These are phyloP conservation scores for Phengaris alcon DNA, from an alignment of 2,888 invertebrate species.

Conservation along the genomic window DNA sequence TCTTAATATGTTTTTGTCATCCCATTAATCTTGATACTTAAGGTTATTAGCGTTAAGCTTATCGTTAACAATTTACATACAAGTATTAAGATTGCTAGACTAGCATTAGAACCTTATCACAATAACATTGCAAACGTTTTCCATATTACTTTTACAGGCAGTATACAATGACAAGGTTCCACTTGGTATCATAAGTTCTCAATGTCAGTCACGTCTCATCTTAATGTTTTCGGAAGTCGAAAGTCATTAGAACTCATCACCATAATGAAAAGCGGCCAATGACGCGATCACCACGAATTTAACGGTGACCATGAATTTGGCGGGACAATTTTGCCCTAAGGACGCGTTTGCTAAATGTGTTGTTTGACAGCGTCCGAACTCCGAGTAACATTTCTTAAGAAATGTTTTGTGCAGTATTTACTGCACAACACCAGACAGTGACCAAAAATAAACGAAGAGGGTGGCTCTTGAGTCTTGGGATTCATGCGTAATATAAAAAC, in stretches of 20 bases:
- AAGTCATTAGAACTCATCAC: constrained; percentile 15
- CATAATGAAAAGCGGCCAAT: constrained; percentile 20
- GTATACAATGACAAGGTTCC: background rate
- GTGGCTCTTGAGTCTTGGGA: too few species aligned
- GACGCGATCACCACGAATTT: constrained; percentile 15
- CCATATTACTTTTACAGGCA: background rate
- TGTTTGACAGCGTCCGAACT: too few species aligned
- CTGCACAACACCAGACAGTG: too few species aligned
- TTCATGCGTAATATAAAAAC: too few species aligned
- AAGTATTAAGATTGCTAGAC: background rate
- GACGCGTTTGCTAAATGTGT: too few species aligned
- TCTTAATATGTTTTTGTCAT: background rate
- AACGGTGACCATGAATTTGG: background rate
- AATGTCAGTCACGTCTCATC: constrained; percentile 23
- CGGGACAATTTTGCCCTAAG: background rate
- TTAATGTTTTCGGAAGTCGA: constrained; percentile 23
- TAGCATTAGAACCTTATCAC: background rate
- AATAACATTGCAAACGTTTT: background rate
- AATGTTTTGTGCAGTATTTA: too few species aligned
- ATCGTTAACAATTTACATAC: background rate
- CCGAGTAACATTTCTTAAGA: too few species aligned
- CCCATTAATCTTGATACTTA: constrained; percentile 3
- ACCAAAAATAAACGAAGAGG: too few species aligned
- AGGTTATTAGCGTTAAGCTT: background rate
- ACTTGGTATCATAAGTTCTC: background rate